Conservation (phyloP, 2,888 invertebrate species). For the Cerceris ruficornis region DNA sequence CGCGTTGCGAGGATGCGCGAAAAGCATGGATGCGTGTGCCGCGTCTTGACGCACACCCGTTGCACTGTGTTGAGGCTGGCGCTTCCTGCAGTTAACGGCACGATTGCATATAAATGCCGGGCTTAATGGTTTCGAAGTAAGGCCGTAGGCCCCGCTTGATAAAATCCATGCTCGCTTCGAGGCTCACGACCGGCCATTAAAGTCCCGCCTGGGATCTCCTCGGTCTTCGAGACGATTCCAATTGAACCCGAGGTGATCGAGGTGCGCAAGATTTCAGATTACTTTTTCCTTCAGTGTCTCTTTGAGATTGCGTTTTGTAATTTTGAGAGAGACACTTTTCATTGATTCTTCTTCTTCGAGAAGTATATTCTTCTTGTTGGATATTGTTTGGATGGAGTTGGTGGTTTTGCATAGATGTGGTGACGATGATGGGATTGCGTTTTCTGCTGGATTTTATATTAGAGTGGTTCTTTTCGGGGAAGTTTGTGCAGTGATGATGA, state of each 20-base stretch:
- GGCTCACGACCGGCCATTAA: conserved; percentile 25
- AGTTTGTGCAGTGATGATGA: too few species aligned
- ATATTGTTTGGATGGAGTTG: too few species aligned
- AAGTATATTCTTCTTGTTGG: too few species aligned
- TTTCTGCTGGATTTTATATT: too few species aligned
- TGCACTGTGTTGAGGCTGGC: conserved; percentile 63
- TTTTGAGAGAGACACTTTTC: too few species aligned
- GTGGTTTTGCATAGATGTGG: too few species aligned
- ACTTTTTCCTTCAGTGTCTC: too few species aligned
- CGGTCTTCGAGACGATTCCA: background rate
- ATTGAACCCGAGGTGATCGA: background rate
- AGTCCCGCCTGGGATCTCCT: background rate
- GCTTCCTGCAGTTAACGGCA: conserved; percentile 81
- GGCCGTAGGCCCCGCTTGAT: conserved; percentile 60
- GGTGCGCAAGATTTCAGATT: too few species aligned
- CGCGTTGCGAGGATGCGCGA: conserved; percentile 1
- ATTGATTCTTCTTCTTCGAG: too few species aligned
- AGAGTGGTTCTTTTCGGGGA: too few species aligned
- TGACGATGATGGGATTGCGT: too few species aligned
- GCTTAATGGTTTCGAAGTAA: conserved; percentile 76
- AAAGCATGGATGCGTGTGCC: conserved; percentile 45
- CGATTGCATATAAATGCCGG: conserved; percentile 76
- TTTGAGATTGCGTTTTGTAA: too few species aligned
- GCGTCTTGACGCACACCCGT: conserved; percentile 44
- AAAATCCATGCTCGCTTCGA: conserved; percentile 46